A percentile compares a stretch with the other conserved stretches of the same genome.
Evolutionary conservation across 2,113 vertebrate species (phyloP).

Genomic region (Vidua chalybeata): DNA sequence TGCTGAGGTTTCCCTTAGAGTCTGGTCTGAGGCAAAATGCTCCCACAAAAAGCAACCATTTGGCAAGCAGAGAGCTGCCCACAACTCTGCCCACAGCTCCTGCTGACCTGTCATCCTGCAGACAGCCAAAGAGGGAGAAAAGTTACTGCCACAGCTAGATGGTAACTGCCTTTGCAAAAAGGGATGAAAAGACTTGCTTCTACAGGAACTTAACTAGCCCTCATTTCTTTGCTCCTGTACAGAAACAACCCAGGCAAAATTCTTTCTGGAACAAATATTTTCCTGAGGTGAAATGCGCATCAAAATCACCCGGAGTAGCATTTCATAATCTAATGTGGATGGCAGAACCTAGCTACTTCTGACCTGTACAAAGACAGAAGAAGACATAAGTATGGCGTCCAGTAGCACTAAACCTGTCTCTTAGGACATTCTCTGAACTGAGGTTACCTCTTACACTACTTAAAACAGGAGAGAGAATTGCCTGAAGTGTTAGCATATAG

Average conservation of each 20-base stretch:
- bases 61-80: not conserved
- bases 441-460: not conserved
- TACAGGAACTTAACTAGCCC: not conserved
- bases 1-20: not conserved
- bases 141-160: not conserved
- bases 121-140: not conserved
- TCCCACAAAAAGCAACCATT: not conserved
- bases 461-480: not conserved
- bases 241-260: not conserved
- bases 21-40: not conserved
- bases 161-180: not conserved
- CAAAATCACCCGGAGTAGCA: accelerated
- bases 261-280: not conserved
- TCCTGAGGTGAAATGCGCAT: not conserved
- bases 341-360: not conserved
- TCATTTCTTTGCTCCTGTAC: not conserved
- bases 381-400: not conserved
- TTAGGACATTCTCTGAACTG: not conserved
- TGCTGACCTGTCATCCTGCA: not conserved
- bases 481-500: not conserved
- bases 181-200: not conserved
- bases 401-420: not conserved
- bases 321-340: not conserved
- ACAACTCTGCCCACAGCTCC: not conserved
- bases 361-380: not conserved